Percentiles rank a stretch among this genome's conserved stretches.
Evolutionary conservation across 30 jellyfish, hydroid and myxozoan genomes (phyloP).

Genomic region (Euphysa ruthae): DNA sequence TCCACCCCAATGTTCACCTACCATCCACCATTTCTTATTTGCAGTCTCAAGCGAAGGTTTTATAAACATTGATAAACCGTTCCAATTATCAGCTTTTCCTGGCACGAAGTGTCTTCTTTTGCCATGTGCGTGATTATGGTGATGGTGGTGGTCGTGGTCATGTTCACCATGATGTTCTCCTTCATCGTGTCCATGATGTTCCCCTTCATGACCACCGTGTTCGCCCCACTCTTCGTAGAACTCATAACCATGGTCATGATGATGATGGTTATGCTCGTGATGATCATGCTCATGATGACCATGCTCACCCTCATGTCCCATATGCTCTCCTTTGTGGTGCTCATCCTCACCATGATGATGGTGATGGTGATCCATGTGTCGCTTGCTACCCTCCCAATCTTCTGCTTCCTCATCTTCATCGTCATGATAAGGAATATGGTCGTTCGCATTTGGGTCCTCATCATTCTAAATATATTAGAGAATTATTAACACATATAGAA

Average conservation of each 20-base stretch:
- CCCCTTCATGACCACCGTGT: conserved; percentile 88
- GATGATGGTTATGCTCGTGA: conserved; percentile 92
- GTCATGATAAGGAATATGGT: no score
- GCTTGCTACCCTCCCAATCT: not conserved
- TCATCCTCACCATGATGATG: conserved; percentile 19
- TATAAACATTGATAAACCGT: not conserved
- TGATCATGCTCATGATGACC: conserved; percentile 95
- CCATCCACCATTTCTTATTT: conserved; percentile 94
- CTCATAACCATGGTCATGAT: conserved; percentile 92
- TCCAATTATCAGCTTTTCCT: conserved; percentile 16
- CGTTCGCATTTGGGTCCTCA: no score
- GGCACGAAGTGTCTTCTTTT: conserved; percentile 52
- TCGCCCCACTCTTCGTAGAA: conserved; percentile 93
- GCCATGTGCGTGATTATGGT: conserved; percentile 59
- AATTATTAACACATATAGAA: no score
- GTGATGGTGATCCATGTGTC: not conserved
- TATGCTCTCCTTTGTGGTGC: conserved; percentile 39
- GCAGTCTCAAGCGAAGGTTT: conserved; percentile 14
- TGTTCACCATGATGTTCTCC: conserved; percentile 58
- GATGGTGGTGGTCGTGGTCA: conserved; percentile 68
- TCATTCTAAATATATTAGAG: no score
- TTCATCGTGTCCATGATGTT: conserved; percentile 61
- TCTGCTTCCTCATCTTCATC: not conserved
- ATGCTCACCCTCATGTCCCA: conserved; percentile 82
- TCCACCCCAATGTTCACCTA: conserved; percentile 94